A percentile compares a stretch with the other conserved stretches of the same genome.
These are phyloP conservation scores for Uropetala carovei DNA, from an alignment of 2,888 invertebrate species.

Conservation along the genomic window DNA sequence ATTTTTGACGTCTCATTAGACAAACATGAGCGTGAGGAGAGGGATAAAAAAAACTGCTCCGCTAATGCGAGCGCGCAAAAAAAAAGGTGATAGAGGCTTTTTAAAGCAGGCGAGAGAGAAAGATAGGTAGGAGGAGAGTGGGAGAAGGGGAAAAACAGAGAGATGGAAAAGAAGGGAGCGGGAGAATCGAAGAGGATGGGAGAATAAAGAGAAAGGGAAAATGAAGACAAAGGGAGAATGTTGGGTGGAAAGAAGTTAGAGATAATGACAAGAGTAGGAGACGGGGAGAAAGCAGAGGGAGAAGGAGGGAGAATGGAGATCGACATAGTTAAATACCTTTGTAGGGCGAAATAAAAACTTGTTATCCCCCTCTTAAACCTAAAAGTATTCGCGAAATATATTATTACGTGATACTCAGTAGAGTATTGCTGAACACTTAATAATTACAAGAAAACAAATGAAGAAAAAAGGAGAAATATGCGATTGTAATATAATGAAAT, in stretches of 20 bases:
- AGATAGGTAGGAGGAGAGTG: not conserved
- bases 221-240: too few relatives aligned
- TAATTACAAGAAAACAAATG: too few relatives aligned
- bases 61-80: constrained; percentile 27
- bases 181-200: not conserved
- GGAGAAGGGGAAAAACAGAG: not conserved
- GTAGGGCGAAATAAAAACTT: too few relatives aligned
- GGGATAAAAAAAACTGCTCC: constrained; percentile 16
- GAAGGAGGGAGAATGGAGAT: not conserved
- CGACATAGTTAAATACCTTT: too few relatives aligned
- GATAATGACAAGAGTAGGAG: not conserved
- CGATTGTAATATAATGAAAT: not conserved
- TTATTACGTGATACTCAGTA: too few relatives aligned
- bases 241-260: not conserved
- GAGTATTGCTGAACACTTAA: too few relatives aligned
- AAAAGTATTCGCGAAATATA: too few relatives aligned
- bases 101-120: not conserved
- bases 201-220: not conserved
- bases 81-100: not conserved
- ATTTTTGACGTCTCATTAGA: constrained; percentile 27
- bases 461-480: too few relatives aligned
- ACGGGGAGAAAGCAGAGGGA: not conserved
- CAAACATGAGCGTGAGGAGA: constrained; percentile 3
- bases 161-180: not conserved
- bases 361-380: not conserved